These are phyloP conservation scores for Sturmia bella DNA, from an alignment of 2,888 invertebrate species.

Conservation along the genomic window DNA sequence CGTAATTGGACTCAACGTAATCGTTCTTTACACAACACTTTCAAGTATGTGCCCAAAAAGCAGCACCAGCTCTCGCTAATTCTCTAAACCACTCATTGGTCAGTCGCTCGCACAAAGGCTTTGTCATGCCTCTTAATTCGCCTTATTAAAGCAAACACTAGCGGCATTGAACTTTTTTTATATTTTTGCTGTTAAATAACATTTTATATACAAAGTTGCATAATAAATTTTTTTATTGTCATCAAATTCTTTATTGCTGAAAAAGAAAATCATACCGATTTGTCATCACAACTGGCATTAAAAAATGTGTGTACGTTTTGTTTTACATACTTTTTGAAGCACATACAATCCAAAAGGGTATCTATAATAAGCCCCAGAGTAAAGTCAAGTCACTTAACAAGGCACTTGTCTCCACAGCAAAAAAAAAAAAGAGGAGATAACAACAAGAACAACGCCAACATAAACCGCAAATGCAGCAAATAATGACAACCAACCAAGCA, in stretches of 20 bases:
- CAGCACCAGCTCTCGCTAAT: background rate
- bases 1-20: background rate
- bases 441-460: slow-evolving; percentile 39
- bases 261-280: slow-evolving; percentile 42
- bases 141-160: background rate
- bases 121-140: slow-evolving; percentile 19
- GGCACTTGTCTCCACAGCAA: slow-evolving; percentile 59
- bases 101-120: slow-evolving; percentile 4
- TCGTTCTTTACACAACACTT: background rate
- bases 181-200: background rate
- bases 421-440: too few relatives aligned
- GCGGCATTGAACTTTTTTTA: slow-evolving; percentile 32
- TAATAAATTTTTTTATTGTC: slow-evolving; percentile 8
- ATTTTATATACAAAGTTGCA: slow-evolving; percentile 34
- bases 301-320: slow-evolving; percentile 9
- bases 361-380: slow-evolving; percentile 49
- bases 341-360: slow-evolving; percentile 42
- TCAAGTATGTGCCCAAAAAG: background rate
- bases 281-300: slow-evolving; percentile 31
- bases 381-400: slow-evolving; percentile 66
- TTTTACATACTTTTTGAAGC: background rate
- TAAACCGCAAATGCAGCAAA: slow-evolving; percentile 58
- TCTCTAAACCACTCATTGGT: slow-evolving; percentile 7
- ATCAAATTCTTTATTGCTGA: slow-evolving; percentile 31
- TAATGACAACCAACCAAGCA: slow-evolving; percentile 41